Base-by-base conservation (phyloP, 2,797 vertebrate species). In the Zenarchopterus dispar region DNA sequence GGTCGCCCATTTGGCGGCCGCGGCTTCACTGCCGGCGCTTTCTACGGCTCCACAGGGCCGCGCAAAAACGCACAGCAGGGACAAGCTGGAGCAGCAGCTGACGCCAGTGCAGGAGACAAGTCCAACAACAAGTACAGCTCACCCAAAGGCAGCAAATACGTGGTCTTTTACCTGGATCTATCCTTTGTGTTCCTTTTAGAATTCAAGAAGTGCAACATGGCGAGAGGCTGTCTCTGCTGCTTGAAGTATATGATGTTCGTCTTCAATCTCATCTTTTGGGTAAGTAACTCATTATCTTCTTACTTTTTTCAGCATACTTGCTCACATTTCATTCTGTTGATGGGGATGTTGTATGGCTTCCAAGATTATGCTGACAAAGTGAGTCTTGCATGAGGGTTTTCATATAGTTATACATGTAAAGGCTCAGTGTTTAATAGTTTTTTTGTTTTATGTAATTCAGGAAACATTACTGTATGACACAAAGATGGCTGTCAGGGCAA, bases 161-260 rank as follows among this genome's bases (percentile, higher is more conserved):
- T 99, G 78, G 98, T 99, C 82, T 99, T 99, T 99, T 99, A 99
- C 93, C 96, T 99, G 96, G 98, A 99, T 94, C 93, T 99, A 93
- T 99, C 98, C 83, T 99, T 99, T 98, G 97, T 99, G 94, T 99
- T 99, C 94, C 97, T 99, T 93, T 91, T 99, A 99, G 98, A 99
- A 93, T 99, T 99, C 94, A 98, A 98, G 96, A 98, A 97, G 97
- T 99, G 96, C 96, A 97, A 97, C 96, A 99, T 99, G 98, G 97
- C 97, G 80, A 93, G 97, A 82, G 97, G 97, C 93, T 98, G 97
- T 88, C 93, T 99, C 75, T 99, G 97, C 95, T 99, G 97, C 91
- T 93, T 99, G 93, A 99, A 99, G 93, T 99, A 99, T 89, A 91
- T 95, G 94, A 98, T 99, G 97, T 99, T 99, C 93, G 88, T 97